Percentiles rank a stretch among this genome's conserved stretches.
phyloP scores from a whole-genome alignment of 2,888 invertebrate genomes.

The Rhorus exstirpatorius region DNA sequence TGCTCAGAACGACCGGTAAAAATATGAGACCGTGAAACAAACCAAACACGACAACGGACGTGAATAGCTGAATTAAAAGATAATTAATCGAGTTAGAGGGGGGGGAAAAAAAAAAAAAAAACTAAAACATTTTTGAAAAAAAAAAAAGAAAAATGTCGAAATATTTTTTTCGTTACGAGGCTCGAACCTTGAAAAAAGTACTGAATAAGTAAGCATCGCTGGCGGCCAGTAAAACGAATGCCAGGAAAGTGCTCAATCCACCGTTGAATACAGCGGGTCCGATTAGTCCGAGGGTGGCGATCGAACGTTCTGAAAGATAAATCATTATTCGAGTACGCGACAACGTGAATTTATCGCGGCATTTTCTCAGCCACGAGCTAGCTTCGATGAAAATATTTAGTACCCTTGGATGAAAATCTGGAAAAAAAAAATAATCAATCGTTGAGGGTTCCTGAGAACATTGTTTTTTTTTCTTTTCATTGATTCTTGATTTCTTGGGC shows the following conservation, averaged over 20 bases:
- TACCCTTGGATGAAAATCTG: too few relatives aligned
- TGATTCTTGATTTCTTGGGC: too few relatives aligned
- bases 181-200: constrained; percentile 87
- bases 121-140: too few relatives aligned
- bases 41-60: constrained; percentile 87
- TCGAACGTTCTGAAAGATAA: constrained; percentile 81
- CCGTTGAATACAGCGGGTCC: constrained; percentile 87
- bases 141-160: neutral
- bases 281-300: constrained; percentile 85
- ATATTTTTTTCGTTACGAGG: neutral
- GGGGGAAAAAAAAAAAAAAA: neutral
- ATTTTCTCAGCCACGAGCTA: too few relatives aligned
- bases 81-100: neutral
- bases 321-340: too few relatives aligned
- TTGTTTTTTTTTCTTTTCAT: too few relatives aligned
- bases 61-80: constrained; percentile 85
- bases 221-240: constrained; percentile 86
- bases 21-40: constrained; percentile 87
- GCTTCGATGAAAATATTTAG: too few relatives aligned
- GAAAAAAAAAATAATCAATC: too few relatives aligned
- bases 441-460: too few relatives aligned
- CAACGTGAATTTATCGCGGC: too few relatives aligned
- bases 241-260: constrained; percentile 87
- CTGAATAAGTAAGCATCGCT: constrained; percentile 87
- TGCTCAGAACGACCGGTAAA: constrained; percentile 86